These are phyloP conservation scores for Patiria miniata DNA, from an alignment of 35 echinoderm and acorn worm species.

Conservation along the genomic window DNA sequence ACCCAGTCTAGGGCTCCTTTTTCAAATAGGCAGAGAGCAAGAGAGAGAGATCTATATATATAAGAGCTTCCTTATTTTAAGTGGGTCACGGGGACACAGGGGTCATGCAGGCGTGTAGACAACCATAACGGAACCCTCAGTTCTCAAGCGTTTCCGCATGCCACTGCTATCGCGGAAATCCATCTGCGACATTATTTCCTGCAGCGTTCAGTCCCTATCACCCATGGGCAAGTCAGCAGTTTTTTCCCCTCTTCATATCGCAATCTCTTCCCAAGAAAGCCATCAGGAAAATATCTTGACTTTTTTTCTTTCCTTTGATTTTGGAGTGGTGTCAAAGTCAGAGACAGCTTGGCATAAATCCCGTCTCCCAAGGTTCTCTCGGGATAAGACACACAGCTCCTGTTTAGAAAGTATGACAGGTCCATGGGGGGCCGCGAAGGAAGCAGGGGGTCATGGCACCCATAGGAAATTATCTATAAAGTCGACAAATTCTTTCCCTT, in stretches of 20 bases:
- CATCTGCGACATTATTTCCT: conserved; percentile 18
- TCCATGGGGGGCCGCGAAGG: too few species aligned
- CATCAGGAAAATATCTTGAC: too few species aligned
- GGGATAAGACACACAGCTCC: too few species aligned
- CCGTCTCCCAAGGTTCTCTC: too few species aligned
- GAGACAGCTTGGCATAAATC: too few species aligned
- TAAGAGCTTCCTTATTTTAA: too few species aligned
- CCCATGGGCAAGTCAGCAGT: background rate
- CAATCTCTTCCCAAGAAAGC: background rate
- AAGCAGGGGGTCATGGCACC: too few species aligned
- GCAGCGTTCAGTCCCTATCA: background rate
- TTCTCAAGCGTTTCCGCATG: background rate
- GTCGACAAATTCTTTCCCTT: background rate
- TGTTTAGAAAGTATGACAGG: too few species aligned
- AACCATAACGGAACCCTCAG: background rate
- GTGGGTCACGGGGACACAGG: background rate
- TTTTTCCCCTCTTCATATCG: background rate
- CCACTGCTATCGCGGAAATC: conserved; percentile 3
- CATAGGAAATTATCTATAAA: conserved; percentile 15
- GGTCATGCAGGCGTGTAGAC: background rate
- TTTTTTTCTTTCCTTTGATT: too few species aligned
- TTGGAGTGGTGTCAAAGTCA: too few species aligned
- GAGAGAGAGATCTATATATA: background rate
- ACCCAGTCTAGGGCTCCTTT: background rate
- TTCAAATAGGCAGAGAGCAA: background rate